A percentile compares a stretch with the other conserved stretches of the same genome.
Conservation (phyloP, 37 sponge, comb jelly and placozoan genomes). For the Halisarca cf. caerulea region DNA sequence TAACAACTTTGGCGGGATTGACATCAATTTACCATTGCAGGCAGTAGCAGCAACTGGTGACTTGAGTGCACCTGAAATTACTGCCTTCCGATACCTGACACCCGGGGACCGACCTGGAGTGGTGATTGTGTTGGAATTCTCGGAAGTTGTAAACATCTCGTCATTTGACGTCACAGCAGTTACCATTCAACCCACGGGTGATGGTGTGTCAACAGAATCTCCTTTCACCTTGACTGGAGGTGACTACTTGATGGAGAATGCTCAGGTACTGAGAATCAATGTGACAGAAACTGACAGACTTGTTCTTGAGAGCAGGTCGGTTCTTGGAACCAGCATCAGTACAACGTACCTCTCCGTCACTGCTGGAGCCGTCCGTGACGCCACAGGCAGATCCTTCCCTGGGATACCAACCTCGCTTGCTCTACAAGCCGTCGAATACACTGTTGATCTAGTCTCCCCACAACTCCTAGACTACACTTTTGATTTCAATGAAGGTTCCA, state of each 20-base stretch:
- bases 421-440: constrained; percentile 42
- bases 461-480: constrained; percentile 53
- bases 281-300: constrained; percentile 65
- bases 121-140: constrained; percentile 60
- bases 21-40: constrained; percentile 33
- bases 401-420: constrained; percentile 55
- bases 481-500: constrained; percentile 48
- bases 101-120: constrained; percentile 76
- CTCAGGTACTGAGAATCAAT: constrained; percentile 41
- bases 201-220: background rate
- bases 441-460: constrained; percentile 77
- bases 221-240: constrained; percentile 56
- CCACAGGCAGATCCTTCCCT: constrained; percentile 26
- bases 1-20: constrained; percentile 58
- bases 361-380: constrained; percentile 55
- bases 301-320: constrained; percentile 25
- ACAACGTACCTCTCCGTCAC: constrained; percentile 60
- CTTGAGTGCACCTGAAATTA: constrained; percentile 40
- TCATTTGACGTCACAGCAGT: constrained; percentile 44
- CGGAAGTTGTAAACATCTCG: constrained; percentile 66
- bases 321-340: constrained; percentile 53
- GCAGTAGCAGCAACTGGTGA: constrained; percentile 49
- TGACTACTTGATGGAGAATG: background rate
- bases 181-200: constrained; percentile 51
- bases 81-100: constrained; percentile 60